Conservation (phyloP, 2,888 invertebrate species). For the Rhingia campestris region DNA sequence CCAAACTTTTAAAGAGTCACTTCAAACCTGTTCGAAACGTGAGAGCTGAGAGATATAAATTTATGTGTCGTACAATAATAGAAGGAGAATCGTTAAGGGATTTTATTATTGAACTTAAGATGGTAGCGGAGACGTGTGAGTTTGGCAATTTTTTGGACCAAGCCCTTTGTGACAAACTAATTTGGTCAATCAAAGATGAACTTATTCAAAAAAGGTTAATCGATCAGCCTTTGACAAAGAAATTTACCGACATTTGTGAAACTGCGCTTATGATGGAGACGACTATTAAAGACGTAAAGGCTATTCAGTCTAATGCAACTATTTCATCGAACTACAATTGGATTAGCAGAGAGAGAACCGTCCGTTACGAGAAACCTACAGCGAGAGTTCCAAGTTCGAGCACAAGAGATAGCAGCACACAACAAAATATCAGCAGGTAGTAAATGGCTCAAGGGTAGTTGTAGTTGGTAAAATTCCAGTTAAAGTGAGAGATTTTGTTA, state of each 20-base stretch:
- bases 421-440: conserved; percentile 5
- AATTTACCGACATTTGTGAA: conserved; percentile 21
- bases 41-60: conserved; percentile 4
- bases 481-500: too few species aligned
- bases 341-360: too few species aligned
- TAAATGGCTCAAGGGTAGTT: too few species aligned
- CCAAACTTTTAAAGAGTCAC: conserved; percentile 1
- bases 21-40: conserved; percentile 12
- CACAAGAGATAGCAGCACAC: not conserved
- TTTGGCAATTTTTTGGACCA: not conserved
- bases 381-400: not conserved
- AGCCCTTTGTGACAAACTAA: too few species aligned
- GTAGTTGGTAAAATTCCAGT: conserved; percentile 18
- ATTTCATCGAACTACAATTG: too few species aligned
- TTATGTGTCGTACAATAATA: conserved; percentile 1
- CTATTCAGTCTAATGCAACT: too few species aligned
- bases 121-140: not conserved
- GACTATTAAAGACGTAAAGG: not conserved
- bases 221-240: conserved; percentile 3
- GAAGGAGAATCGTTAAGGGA: not conserved
- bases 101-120: not conserved
- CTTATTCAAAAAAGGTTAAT: conserved; percentile 4
- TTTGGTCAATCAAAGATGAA: too few species aligned
- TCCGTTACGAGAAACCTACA: not conserved
- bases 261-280: conserved; percentile 13